Conservation (phyloP, 2,888 invertebrate species). For the Cheilosia impressa region DNA sequence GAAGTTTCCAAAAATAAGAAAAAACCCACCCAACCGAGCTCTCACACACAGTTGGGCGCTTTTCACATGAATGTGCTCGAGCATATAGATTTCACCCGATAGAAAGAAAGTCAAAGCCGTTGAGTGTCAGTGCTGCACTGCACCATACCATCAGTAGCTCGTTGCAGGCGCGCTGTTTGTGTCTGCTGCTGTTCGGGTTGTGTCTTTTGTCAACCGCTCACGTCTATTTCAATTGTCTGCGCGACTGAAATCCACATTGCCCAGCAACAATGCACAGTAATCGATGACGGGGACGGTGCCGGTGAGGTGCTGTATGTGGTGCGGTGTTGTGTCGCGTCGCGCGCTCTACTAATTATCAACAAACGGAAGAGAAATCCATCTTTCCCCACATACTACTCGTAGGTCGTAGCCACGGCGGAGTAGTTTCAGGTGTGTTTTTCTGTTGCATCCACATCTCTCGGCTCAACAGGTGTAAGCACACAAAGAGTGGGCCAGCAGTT, state of each 20-base stretch:
- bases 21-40: constrained; percentile 27
- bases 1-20: constrained; percentile 3
- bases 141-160: constrained; percentile 41
- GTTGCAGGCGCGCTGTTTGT: constrained; percentile 14
- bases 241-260: constrained; percentile 29
- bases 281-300: background rate
- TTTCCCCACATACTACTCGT: constrained; percentile 2
- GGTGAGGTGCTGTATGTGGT: constrained; percentile 8
- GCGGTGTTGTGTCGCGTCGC: constrained; percentile 60
- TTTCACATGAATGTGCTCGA: constrained; percentile 67
- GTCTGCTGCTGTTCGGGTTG: constrained; percentile 17
- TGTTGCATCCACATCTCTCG: constrained; percentile 4
- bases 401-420: background rate
- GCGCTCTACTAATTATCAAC: constrained; percentile 74
- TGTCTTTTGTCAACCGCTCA: constrained; percentile 56
- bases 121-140: constrained; percentile 37
- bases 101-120: constrained; percentile 67
- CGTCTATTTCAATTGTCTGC: constrained; percentile 62
- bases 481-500: constrained; percentile 34
- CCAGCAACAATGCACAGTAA: constrained; percentile 50
- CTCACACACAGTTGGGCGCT: constrained; percentile 70
- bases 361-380: constrained; percentile 71
- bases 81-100: constrained; percentile 69
- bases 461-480: constrained; percentile 49
- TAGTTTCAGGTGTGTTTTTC: constrained; percentile 50